Evolutionary conservation across 2,888 invertebrate species (phyloP).

Genomic region (Gerris lacustris): DNA sequence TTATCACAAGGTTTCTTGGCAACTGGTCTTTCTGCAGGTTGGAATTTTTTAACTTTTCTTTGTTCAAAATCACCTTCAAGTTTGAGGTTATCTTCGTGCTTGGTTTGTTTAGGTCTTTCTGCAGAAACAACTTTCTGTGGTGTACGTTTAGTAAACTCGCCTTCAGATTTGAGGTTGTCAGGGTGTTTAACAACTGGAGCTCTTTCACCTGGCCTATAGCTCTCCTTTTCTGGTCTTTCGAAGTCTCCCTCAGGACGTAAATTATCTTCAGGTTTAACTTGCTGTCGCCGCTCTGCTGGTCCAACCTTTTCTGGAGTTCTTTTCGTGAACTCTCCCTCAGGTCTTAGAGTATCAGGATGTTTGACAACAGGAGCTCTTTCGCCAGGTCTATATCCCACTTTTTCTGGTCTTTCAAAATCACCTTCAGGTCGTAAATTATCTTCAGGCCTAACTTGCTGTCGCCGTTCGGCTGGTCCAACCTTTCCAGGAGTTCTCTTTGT

Average conservation of each 20-base stretch:
- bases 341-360: conserved; percentile 36
- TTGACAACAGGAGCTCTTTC: conserved; percentile 41
- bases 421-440: conserved; percentile 40
- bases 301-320: conserved; percentile 34
- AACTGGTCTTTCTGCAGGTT: too few relatives aligned
- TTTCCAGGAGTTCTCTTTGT: conserved; percentile 34
- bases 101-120: conserved; percentile 40
- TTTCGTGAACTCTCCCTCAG: conserved; percentile 42
- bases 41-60: too few relatives aligned
- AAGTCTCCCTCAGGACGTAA: conserved; percentile 41
- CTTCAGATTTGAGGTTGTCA: conserved; percentile 46
- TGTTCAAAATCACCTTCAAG: conserved; percentile 44
- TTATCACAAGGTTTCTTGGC: too few relatives aligned
- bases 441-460: conserved; percentile 33
- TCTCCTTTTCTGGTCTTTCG: conserved; percentile 37
- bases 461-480: conserved; percentile 33
- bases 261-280: conserved; percentile 39
- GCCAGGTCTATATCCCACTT: conserved; percentile 41
- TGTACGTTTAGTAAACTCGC: conserved; percentile 39
- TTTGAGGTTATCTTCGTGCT: conserved; percentile 36
- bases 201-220: conserved; percentile 37
- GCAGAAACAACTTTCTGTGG: conserved; percentile 38
- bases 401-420: conserved; percentile 37
- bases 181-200: conserved; percentile 35
- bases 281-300: conserved; percentile 35